Percentiles rank a stretch among this genome's conserved stretches.
Conservation (phyloP, 2,113 vertebrate genomes). For the Varanus komodoensis region DNA sequence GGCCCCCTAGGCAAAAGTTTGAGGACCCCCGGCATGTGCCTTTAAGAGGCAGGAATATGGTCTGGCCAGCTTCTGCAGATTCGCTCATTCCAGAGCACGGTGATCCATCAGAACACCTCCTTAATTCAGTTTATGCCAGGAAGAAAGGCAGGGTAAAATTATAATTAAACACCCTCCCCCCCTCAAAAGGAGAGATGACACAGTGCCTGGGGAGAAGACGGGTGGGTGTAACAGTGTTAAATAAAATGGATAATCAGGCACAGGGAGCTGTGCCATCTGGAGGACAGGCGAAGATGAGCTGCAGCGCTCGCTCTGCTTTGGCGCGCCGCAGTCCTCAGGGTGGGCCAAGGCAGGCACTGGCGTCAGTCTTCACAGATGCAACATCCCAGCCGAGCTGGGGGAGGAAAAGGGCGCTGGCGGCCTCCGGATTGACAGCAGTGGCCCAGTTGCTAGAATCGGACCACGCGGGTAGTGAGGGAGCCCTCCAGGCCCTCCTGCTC, state of each 20-base stretch:
- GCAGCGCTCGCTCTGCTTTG: not conserved
- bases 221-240: not conserved
- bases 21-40: no score
- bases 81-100: not conserved
- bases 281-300: not conserved
- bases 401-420: not conserved
- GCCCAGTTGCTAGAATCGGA: not conserved
- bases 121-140: not conserved
- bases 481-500: not conserved
- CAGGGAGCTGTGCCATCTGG: not conserved
- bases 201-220: not conserved
- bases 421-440: not conserved
- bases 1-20: no score
- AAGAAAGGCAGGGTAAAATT: no score
- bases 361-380: not conserved
- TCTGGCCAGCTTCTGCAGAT: not conserved
- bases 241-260: not conserved
- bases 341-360: not conserved
- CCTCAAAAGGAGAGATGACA: no score
- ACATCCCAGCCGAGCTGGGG: not conserved
- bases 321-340: no score
- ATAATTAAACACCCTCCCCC: no score
- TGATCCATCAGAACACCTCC: not conserved
- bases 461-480: not conserved
- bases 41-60: not conserved